Evolutionary conservation across 2,797 vertebrate species (phyloP), one percentile per base, ranked within the genome.

Genomic region (Megaceryle alcyon): DNA sequence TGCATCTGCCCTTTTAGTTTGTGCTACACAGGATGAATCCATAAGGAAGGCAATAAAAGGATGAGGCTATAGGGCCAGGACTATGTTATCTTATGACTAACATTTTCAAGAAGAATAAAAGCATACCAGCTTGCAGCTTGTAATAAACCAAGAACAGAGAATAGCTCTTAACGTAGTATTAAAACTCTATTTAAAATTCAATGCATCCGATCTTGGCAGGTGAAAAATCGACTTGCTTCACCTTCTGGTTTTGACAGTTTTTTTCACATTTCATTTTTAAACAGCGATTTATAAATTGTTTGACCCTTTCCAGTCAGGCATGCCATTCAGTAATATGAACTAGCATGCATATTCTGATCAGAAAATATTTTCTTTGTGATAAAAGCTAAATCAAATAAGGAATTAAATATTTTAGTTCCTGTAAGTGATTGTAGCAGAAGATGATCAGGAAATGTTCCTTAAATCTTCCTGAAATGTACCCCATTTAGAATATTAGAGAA

Each of bases 1-100:
- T 22, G n/a, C 60, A 44, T 82, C 81, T 88, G 90, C 88, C 89
- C 69, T 94, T 95, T 90, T 92, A 94, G 86, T 39, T 94, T 91
- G 71, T 60, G 82, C 88, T 91, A 88, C 64, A 35, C 31, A 71
- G 46, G 43, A 86, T 8, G 3, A 69, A 72, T 61, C 77, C 65
- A 63, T 81, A 78, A 80, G 83, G 82, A 49, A 23, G 25, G 65
- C 66, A 84, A 81, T 51, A 70, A 70, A 93, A 84, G 23, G 61
- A 72, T 65, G 70, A 73, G 51, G 70, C 59, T 71, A 71, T 49
- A 82, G 28, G 25, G 63, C 39, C 69, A 59, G 37, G 54, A 56
- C 63, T 70, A 21, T 5, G 20, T 31, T 88, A 77, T 28, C 16
- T 63, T 56, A 82, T 41, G 39, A 92, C 23, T 80, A 86, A 70